Evolutionary conservation across 2,113 vertebrate genomes (phyloP), one percentile per base, ranked within the genome.

Genomic region (Oreochromis tanganicae): DNA sequence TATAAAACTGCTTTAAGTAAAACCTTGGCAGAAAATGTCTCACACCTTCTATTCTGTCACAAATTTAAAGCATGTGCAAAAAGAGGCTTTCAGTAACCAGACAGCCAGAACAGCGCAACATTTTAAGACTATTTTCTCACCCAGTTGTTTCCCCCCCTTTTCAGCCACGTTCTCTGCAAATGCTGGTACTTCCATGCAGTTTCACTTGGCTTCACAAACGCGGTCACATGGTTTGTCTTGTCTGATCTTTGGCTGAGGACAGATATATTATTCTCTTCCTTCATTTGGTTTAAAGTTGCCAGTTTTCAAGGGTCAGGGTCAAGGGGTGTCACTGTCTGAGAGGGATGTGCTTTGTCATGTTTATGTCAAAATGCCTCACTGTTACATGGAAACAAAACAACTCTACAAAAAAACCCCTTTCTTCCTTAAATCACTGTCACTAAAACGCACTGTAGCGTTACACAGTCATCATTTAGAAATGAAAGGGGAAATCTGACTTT

Each of bases 221-320:
- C 80, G 59, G 85, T 94, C 87, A 84, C 54, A 46, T 88, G 87
- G 83, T 82, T 91, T 91, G 73, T 93, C 80, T 92, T 84, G 87
- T 88, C 55, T 87, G 86, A 79, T 46, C 83, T 84, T 92, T 87
- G 89, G 88, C 88, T 87, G 80, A 34, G 48, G 55, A 87, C 36
- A 82, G 81, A 32, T 78, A 54, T 84, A 56, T 79, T 56, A 59
- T 75, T 91, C 81, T 88, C 71, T 73, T 83, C 79, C 88, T 66
- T 90, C 34, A 24, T 91, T 92, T 82, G 27, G 68, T 52, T 55
- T 83, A 68, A 87, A 90, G 41, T 87, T 36, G 85, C 83, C 81
- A 91, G 81, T 88, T 91, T 90, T 93, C 9, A 81, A 88, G 87
- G 68, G 90, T 89, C 56, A 13, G 86, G 82, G 85, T 88, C 92